phyloP scores from a whole-genome alignment of 2,888 invertebrate species.

The Calliopum simillimum region DNA sequence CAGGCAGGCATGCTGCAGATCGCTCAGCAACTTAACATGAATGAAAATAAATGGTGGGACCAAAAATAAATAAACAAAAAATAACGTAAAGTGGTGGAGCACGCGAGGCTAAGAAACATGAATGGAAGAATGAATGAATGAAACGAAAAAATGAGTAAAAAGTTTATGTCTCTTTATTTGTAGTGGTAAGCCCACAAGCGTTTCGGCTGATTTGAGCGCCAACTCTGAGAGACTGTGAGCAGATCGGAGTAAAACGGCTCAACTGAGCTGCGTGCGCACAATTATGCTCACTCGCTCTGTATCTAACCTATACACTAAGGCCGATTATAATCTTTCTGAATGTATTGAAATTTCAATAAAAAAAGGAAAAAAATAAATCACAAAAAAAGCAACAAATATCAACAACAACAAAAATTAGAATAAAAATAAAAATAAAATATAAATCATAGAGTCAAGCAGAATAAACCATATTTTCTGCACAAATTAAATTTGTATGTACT shows the following conservation, averaged over 20 bases:
- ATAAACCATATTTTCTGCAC: constrained; percentile 6
- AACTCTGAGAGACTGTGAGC: too few relatives aligned
- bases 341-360: constrained; percentile 7
- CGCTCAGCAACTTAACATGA: constrained; percentile 23
- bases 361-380: background rate
- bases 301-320: constrained; percentile 14
- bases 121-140: constrained; percentile 30
- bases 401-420: constrained; percentile 34
- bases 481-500: too few relatives aligned
- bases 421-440: constrained; percentile 14
- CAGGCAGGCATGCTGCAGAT: too few relatives aligned
- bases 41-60: constrained; percentile 25
- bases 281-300: too few relatives aligned
- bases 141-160: background rate
- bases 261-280: too few relatives aligned
- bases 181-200: too few relatives aligned
- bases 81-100: background rate
- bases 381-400: background rate
- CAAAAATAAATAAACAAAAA: background rate
- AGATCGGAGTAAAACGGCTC: too few relatives aligned
- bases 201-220: too few relatives aligned
- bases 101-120: constrained; percentile 9
- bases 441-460: constrained; percentile 22
- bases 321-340: constrained; percentile 33
- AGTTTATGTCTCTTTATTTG: background rate